These are phyloP conservation scores for Falco naumanni DNA, from an alignment of 2,797 vertebrate genomes.

Conservation along the genomic window DNA sequence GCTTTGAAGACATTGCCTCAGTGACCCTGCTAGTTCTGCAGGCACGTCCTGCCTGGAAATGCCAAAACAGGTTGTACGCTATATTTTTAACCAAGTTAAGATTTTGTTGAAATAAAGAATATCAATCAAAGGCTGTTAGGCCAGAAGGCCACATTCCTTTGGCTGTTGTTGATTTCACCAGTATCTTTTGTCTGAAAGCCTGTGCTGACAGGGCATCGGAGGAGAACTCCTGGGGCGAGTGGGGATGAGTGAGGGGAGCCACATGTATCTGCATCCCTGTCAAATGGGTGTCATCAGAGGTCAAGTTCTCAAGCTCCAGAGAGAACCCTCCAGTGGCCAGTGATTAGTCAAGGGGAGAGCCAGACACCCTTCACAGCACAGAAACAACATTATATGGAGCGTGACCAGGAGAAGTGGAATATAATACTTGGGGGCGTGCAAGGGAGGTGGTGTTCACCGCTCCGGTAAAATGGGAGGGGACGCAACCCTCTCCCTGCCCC, in stretches of 20 bases:
- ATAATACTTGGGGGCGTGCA: neutral
- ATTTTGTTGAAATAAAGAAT: constrained; percentile 65
- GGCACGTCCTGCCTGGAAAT: constrained; percentile 42
- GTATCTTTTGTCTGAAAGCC: constrained; percentile 64
- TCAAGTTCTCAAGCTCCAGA: constrained; percentile 68
- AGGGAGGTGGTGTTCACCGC: neutral
- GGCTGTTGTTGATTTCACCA: constrained; percentile 39
- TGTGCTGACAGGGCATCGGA: constrained; percentile 41
- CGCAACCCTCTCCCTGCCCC: neutral
- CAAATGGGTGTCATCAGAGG: neutral
- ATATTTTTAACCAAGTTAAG: constrained; percentile 46
- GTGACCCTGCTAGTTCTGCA: constrained; percentile 49
- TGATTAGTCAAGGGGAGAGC: constrained; percentile 48
- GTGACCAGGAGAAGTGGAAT: constrained; percentile 29
- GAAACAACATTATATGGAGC: constrained; percentile 27
- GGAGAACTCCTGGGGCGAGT: constrained; percentile 26
- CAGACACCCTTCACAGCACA: constrained; percentile 40
- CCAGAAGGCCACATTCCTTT: constrained; percentile 70
- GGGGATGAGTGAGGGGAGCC: constrained; percentile 51
- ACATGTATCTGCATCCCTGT: constrained; percentile 4
- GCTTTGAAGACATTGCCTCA: constrained; percentile 51
- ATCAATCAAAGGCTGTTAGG: constrained; percentile 54
- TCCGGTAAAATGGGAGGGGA: neutral
- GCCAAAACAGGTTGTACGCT: constrained; percentile 41
- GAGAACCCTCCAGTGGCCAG: neutral